These are phyloP conservation scores for Sesia bembeciformis DNA, from an alignment of 2,888 invertebrate species.

Conservation along the genomic window DNA sequence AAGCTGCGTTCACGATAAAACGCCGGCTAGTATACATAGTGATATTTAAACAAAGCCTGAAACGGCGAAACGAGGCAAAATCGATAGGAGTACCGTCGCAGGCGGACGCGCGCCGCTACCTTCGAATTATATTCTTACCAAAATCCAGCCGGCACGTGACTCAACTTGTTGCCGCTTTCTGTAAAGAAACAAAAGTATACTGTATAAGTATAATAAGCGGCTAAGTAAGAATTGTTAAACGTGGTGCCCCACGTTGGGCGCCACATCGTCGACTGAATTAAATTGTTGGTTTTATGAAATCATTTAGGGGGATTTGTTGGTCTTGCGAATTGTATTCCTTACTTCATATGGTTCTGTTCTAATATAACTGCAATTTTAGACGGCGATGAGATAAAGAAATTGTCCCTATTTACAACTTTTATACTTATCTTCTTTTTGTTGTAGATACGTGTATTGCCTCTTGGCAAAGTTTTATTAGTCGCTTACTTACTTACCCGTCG, in stretches of 20 bases:
- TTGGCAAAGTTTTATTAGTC: constrained; percentile 16
- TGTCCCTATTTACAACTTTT: too few species aligned
- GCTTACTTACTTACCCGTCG: constrained; percentile 7
- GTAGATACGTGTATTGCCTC: not conserved
- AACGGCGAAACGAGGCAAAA: constrained; percentile 54
- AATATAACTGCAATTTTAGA: too few species aligned
- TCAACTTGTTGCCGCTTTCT: constrained; percentile 62
- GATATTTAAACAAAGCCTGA: constrained; percentile 48
- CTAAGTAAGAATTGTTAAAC: constrained; percentile 27
- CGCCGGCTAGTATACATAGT: constrained; percentile 14
- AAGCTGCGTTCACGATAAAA: constrained; percentile 20
- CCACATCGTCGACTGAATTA: constrained; percentile 24
- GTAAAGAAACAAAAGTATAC: constrained; percentile 25
- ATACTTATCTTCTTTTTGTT: too few species aligned
- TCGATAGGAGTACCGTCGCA: constrained; percentile 55
- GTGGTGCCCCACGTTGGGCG: constrained; percentile 37
- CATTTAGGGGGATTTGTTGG: constrained; percentile 5
- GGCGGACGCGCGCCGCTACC: constrained; percentile 59
- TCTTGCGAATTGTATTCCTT: not conserved
- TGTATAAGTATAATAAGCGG: constrained; percentile 21
- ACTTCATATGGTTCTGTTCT: too few species aligned
- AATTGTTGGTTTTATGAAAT: constrained; percentile 17
- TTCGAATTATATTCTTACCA: constrained; percentile 54
- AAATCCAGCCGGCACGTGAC: constrained; percentile 65
- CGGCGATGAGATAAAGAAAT: too few species aligned